A percentile compares a stretch with the other conserved stretches of the same genome.
Conservation (phyloP, 2,888 invertebrate species). For the Thelaira solivaga region DNA sequence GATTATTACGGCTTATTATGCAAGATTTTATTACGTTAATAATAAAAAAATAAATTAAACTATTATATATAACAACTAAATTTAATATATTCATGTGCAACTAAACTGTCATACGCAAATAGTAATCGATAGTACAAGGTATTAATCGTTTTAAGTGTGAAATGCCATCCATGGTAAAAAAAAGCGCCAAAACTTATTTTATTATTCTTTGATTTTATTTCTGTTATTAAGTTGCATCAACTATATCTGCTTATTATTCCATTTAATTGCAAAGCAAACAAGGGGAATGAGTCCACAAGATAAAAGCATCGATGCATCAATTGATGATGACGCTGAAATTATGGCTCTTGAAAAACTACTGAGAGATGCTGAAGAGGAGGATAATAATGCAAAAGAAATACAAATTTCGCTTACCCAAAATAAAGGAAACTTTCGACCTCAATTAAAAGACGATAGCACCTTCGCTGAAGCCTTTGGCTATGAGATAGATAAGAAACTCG, state of each 20-base stretch:
- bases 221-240: too few relatives aligned
- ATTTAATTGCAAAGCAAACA: too few relatives aligned
- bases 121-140: neutral
- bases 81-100: too few relatives aligned
- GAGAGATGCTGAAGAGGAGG: constrained; percentile 67
- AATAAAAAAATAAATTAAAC: too few relatives aligned
- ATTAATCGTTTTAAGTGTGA: neutral
- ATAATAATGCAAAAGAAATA: constrained; percentile 3
- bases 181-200: constrained; percentile 44
- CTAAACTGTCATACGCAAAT: too few relatives aligned
- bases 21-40: too few relatives aligned
- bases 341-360: constrained; percentile 71
- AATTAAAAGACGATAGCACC: constrained; percentile 70
- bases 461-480: constrained; percentile 73
- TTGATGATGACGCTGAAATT: constrained; percentile 71
- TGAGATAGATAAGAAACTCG: constrained; percentile 64
- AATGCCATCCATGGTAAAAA: constrained; percentile 12
- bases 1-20: too few relatives aligned
- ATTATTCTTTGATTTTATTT: constrained; percentile 2
- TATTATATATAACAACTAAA: too few relatives aligned
- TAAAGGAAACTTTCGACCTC: constrained; percentile 57
- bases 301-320: constrained; percentile 59
- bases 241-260: too few relatives aligned
- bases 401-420: neutral
- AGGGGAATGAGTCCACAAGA: constrained; percentile 43